Base-by-base conservation (phyloP, 2,888 invertebrate species). In the Cheilosia impressa region DNA sequence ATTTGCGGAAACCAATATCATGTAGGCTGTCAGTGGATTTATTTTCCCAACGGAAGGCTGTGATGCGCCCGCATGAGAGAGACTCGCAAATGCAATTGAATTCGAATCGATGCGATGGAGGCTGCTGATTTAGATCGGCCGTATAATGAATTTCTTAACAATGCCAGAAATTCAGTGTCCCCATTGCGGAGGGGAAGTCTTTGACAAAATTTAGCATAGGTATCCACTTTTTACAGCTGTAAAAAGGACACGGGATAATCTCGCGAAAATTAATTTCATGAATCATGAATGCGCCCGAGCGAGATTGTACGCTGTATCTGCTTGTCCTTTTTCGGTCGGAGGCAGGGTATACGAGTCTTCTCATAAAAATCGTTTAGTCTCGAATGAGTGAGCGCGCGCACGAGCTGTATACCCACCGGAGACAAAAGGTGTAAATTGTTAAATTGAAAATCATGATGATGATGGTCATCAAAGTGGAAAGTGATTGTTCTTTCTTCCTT, bases 391-490 rank as follows among this genome's bases (percentile, higher is more conserved):
- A 79, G 27, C 79, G 50, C 69, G 47, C 19, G 52, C 38, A 17
- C 17, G 27, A 62, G 31, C 19, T 47, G 53, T 19, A 38, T 13
- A 50, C 15, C 43, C 43, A 53, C 17, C 66, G 19, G 13, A 41
- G 57, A 79, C 68, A 84, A 79, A 84, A 84, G 83, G 83, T 84
- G 83, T 79, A 79, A 84, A 79, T 69, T 84, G 73, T 84, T 84
- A 75, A 84, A 84, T 84, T 84, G 83, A 79, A 84, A 84, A 84
- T 84, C 83, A 84, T 69, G 83, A 75, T 45, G 79, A 79, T 84
- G 79, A 79, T 79, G 83, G 79, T 69, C 83, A 84, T 84, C 78
- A 79, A 79, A 73, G 83, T 75, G 73, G 66, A 79, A 84, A 84
- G 79, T 79, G 79, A 75, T 79, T 79, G 47, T 58, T 60, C 62